A percentile compares a stretch with the other conserved stretches of the same genome.
These are phyloP conservation scores for Heterodera schachtii DNA, from an alignment of 1,140 invertebrate genomes.

Conservation along the genomic window DNA sequence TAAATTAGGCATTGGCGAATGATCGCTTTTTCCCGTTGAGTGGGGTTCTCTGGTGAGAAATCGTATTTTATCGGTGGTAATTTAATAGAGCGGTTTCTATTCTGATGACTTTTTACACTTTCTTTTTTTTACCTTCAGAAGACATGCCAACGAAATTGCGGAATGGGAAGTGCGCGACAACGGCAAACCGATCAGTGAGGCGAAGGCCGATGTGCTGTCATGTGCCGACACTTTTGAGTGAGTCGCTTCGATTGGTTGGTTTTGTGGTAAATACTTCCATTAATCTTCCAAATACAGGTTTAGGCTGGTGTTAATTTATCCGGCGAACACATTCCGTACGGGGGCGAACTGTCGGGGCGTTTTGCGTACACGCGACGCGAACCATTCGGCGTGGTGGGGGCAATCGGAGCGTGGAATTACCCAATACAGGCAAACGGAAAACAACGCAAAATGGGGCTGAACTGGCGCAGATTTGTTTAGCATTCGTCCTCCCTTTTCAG, in stretches of 20 bases:
- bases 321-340: slow-evolving; percentile 52
- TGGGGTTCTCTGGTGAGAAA: too few species aligned
- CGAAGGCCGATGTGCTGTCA: slow-evolving; percentile 56
- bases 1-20: too few species aligned
- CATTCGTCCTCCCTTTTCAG: too few species aligned
- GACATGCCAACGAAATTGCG: slow-evolving; percentile 40
- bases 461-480: neutral
- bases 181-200: slow-evolving; percentile 62
- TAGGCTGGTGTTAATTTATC: slow-evolving; percentile 47
- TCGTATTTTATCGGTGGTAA: too few species aligned
- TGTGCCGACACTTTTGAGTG: slow-evolving; percentile 65
- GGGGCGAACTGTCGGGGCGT: slow-evolving; percentile 20
- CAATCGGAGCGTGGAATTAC: slow-evolving; percentile 72
- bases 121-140: too few species aligned
- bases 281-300: slow-evolving; percentile 1
- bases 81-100: too few species aligned
- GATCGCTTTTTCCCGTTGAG: too few species aligned
- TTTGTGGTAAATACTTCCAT: too few species aligned
- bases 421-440: slow-evolving; percentile 71
- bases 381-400: slow-evolving; percentile 69
- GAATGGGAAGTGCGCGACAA: slow-evolving; percentile 62
- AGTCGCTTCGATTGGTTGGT: slow-evolving; percentile 32
- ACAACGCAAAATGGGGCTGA: slow-evolving; percentile 35
- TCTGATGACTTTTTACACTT: too few species aligned
- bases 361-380: slow-evolving; percentile 66